phyloP scores from a whole-genome alignment of 2,113 vertebrate genomes.

The Campylomormyrus tamandua region DNA sequence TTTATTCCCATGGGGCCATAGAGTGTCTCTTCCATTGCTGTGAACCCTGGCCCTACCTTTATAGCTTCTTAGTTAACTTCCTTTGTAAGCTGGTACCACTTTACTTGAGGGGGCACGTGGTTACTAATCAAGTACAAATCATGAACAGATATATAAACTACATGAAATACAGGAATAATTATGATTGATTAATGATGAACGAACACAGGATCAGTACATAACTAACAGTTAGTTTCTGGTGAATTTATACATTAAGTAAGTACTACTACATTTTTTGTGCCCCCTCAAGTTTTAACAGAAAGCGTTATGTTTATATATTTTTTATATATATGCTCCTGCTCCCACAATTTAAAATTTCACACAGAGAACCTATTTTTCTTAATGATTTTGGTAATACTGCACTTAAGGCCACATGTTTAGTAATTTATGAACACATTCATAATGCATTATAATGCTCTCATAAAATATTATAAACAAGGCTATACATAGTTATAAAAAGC shows the following conservation, averaged over 20 bases:
- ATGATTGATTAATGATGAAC: not conserved
- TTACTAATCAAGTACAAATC: not conserved
- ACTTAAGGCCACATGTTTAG: too few relatives aligned
- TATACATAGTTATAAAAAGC: too few relatives aligned
- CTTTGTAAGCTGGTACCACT: not conserved
- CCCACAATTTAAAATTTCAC: not conserved
- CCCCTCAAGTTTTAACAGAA: not conserved
- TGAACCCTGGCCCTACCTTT: not conserved
- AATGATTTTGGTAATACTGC: not conserved
- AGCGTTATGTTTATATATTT: not conserved
- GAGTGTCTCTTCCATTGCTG: not conserved
- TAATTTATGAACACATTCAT: too few relatives aligned
- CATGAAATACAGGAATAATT: not conserved
- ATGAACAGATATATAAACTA: not conserved
- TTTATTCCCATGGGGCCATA: slow-evolving; percentile 30
- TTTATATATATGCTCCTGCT: not conserved
- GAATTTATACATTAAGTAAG: not conserved
- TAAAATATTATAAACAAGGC: too few relatives aligned
- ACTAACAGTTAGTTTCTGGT: not conserved
- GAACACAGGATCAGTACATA: not conserved
- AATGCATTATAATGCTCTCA: too few relatives aligned
- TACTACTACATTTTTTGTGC: not conserved
- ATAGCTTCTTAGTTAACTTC: not conserved
- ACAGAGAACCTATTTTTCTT: not conserved
- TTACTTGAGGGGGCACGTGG: not conserved